Evolutionary conservation across 2,113 vertebrate species (phyloP).

Genomic region (Hyperopisus bebe): DNA sequence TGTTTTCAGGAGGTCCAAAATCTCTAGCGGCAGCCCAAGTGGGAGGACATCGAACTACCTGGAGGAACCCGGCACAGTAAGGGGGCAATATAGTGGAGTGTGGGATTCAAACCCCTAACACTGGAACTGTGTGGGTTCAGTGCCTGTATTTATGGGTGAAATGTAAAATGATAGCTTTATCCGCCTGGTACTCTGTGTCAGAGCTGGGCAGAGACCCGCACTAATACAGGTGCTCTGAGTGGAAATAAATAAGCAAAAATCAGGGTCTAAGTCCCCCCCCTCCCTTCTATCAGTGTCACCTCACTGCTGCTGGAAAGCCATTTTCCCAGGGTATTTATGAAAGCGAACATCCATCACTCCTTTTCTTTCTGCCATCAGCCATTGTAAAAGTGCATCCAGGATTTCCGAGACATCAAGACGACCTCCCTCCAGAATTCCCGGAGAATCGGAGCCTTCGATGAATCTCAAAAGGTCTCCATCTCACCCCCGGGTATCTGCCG

Average conservation of each 20-base stretch:
- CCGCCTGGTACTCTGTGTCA: not conserved
- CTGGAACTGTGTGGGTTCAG: not conserved
- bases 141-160: not conserved
- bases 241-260: not conserved
- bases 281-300: not conserved
- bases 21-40: not conserved
- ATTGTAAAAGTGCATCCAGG: not conserved
- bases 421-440: not conserved
- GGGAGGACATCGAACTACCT: not conserved
- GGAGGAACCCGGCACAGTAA: not conserved
- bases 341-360: not conserved
- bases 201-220: not conserved
- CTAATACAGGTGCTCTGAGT: not conserved
- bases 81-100: not conserved
- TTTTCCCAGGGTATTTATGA: not conserved
- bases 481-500: not conserved
- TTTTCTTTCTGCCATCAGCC: not conserved
- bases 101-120: not conserved
- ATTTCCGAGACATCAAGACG: not conserved
- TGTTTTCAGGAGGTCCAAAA: not conserved
- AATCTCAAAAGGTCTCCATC: not conserved
- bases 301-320: not conserved
- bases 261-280: not conserved
- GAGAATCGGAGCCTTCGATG: not conserved
- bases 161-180: not conserved